phyloP scores from a whole-genome alignment of 2,113 vertebrate species.

The Nibea albiflora region DNA sequence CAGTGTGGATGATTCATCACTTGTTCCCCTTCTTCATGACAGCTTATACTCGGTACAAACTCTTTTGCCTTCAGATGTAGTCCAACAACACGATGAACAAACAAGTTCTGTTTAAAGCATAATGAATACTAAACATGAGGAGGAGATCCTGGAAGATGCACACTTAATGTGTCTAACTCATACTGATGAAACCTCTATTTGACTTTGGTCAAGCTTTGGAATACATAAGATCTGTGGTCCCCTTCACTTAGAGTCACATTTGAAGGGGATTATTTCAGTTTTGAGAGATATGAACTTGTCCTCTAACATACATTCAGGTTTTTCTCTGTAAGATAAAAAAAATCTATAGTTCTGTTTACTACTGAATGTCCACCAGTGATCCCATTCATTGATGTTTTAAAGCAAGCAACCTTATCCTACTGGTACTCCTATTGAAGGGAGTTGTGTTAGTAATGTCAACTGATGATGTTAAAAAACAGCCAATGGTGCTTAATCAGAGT shows the following conservation, averaged over 20 bases:
- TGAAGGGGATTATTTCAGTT: not conserved
- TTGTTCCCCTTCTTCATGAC: not conserved
- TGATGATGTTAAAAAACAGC: not conserved
- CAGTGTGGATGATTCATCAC: not conserved
- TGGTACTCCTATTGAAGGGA: not conserved
- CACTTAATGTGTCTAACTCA: not conserved
- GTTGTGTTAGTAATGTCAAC: not conserved
- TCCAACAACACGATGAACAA: not conserved
- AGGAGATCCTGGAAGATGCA: not conserved
- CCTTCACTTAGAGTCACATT: not conserved
- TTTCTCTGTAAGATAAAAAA: not conserved
- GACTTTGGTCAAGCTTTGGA: not conserved
- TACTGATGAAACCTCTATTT: not conserved
- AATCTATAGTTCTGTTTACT: not conserved
- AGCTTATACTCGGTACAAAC: not conserved
- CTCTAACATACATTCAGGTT: not conserved
- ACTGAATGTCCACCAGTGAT: not conserved
- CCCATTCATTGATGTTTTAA: not conserved
- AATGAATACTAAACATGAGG: not conserved
- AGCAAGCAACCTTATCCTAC: not conserved
- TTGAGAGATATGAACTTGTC: not conserved
- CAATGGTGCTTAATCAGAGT: too few species aligned
- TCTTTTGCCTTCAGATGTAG: not conserved
- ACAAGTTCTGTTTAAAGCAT: not conserved
- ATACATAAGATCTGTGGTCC: not conserved